Base-by-base conservation (phyloP, 92 coral and sea anemone genomes). In the Heteractis magnifica region DNA sequence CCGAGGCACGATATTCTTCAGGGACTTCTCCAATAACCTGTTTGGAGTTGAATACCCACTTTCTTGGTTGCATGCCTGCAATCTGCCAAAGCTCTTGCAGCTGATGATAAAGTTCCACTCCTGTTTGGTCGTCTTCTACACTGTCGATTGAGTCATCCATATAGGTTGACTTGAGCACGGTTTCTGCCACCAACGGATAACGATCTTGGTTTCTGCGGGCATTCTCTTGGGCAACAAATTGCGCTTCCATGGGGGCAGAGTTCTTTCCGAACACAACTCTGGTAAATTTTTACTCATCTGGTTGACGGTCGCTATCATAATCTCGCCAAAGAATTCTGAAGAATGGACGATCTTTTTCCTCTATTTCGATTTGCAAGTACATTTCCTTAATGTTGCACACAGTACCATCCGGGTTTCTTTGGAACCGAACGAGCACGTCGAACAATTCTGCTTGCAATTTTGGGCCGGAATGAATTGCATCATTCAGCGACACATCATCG, bases 191-290 rank as follows among this genome's bases (percentile, higher is more conserved):
- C 74, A 88, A 11, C 10, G 91, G 90, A 80, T 81, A 88, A 1
- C 56, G 52, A 71, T 71, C 70, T 90, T 82, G 58, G 74, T 86
- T 20, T 50, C 70, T 78, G 52, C 86, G 60, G 71, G 94, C 84
- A n/a, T 90, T 87, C 78, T 91, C 90, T 72, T 91, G 94, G 34
- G 85, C 86, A 10, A 85, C 87, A 34, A 88, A 88, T 82, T 88
- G 90, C 9, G 94, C 80, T 65, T 91, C 86, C 72, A 88, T 48
- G 14, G 85, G 34, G 34, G 34, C 34, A 26, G 34, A 87, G 80
- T 90, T 90, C 70, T 87, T 80, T 48, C 94, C 91, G 59, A 84
- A 90, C 58, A 86, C 90, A 6, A 84, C 82, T 82, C 85, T 64
- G 8, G 50, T 71, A 51, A 90, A 89, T 53, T 81, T 81, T 21